These are phyloP conservation scores for Papilio gigon DNA, from an alignment of 2,888 invertebrate species.

Conservation along the genomic window DNA sequence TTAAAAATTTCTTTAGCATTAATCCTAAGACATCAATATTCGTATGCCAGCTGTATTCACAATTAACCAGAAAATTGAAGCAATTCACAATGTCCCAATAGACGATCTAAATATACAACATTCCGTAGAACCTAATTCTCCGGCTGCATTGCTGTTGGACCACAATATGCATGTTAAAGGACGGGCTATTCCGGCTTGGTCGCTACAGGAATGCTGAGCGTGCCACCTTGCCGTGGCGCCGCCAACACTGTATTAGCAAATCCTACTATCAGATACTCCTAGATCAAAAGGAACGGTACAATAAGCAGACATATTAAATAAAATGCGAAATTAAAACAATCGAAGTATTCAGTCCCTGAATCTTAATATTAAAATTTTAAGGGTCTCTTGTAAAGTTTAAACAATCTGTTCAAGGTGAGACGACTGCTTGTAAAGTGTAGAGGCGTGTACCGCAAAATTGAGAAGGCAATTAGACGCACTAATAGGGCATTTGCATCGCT, in stretches of 20 bases:
- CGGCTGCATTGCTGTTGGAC: neutral
- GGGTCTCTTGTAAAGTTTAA: neutral
- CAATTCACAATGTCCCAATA: neutral
- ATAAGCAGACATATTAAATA: neutral
- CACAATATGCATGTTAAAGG: constrained; percentile 6
- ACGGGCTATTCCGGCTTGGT: constrained; percentile 2
- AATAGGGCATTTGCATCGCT: constrained; percentile 56
- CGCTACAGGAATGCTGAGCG: constrained; percentile 7
- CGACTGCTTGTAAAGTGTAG: neutral
- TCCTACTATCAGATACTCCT: neutral
- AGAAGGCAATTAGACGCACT: constrained; percentile 16
- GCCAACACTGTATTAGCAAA: neutral
- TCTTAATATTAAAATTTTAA: neutral
- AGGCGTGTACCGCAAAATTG: constrained; percentile 9
- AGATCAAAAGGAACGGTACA: neutral
- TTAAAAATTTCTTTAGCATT: neutral
- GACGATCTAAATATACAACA: constrained; percentile 1
- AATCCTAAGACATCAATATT: neutral
- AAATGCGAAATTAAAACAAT: neutral
- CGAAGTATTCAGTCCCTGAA: neutral
- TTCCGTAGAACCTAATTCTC: constrained; percentile 1
- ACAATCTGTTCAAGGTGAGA: neutral
- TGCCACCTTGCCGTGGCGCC: neutral
- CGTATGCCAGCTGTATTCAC: neutral
- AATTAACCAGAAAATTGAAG: neutral